Evolutionary conservation across 2,797 vertebrate genomes (phyloP).

Genomic region (Nyctalus aviator): DNA sequence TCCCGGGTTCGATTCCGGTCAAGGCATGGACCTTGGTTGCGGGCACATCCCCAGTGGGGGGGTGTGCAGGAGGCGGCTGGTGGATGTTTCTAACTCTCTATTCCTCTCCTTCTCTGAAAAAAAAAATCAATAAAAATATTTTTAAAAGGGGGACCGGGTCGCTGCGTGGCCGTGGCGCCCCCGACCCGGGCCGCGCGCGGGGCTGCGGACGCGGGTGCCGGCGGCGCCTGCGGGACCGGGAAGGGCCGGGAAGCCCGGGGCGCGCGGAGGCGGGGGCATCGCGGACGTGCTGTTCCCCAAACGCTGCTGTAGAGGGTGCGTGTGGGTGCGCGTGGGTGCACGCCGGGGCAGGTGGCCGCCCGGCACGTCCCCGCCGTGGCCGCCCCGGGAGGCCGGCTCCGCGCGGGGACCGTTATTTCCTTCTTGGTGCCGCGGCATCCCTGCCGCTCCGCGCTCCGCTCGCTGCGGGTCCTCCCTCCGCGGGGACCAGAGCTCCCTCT

Average conservation of each 20-base stretch:
- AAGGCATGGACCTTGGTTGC: too few species aligned
- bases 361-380: not conserved
- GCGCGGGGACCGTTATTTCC: not conserved
- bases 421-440: conserved; percentile 33
- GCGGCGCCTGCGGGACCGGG: conserved; percentile 12
- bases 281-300: not conserved
- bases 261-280: not conserved
- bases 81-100: too few species aligned
- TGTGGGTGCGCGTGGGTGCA: not conserved
- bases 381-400: not conserved
- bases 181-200: not conserved
- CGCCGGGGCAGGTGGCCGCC: conserved; percentile 24
- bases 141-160: not conserved
- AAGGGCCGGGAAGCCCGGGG: not conserved
- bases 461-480: conserved; percentile 68
- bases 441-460: not conserved
- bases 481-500: too few species aligned
- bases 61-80: too few species aligned
- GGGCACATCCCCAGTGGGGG: too few species aligned
- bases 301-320: not conserved
- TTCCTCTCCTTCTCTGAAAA: too few species aligned
- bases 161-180: not conserved
- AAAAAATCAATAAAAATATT: too few species aligned
- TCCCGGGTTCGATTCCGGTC: too few species aligned
- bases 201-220: not conserved